Base-by-base conservation (phyloP, 2,888 invertebrate species). In the Tipula unca region DNA sequence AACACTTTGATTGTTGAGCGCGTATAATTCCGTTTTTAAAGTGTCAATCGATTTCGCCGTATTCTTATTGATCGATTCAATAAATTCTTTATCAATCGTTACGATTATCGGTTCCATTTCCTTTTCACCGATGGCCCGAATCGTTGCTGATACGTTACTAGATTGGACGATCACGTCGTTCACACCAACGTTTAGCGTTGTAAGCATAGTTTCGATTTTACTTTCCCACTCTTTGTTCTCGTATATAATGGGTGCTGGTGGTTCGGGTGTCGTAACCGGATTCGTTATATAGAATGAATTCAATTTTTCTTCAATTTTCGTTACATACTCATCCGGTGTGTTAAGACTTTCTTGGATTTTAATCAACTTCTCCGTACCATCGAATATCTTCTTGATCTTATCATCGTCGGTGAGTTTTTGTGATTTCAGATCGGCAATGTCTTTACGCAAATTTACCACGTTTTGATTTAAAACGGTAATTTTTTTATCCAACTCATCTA, bases 51-150 rank as follows among this genome's bases (percentile, higher is more conserved):
- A 91, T 84, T 91, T 92, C 82, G 93, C 89, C 0, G 95, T 95
- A 85, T 93, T 91, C 89, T 95, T 95, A 87, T 93, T 92, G 39
- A 93, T 89, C 13, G 91, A 90, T 86, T 93, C 92, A 0, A 95
- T 89, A 90, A 92, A 89, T 90, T 92, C 85, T 89, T 91, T 85
- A 91, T 90, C 87, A 89, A 88, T 85, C 3, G 29, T 35, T 1
- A 29, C 54, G 1, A n/a, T 35, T 10, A 39, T 54, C 29, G 29
- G 39, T 86, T 17, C 25, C 10, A 82, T 48, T 84, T 36, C 54
- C 17, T 32, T 32, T 13, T 13, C 42, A 3, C 39, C 32, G 20
- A 36, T 85, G 13, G 36, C 20, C 17, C 25, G 84, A 29, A 25
- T 17, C 0, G 85, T 85, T 14, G 85, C 4, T 5, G 85, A 20